Conservation (phyloP, 64 coral and sea anemone species). For the Pocillopora damicornis region DNA sequence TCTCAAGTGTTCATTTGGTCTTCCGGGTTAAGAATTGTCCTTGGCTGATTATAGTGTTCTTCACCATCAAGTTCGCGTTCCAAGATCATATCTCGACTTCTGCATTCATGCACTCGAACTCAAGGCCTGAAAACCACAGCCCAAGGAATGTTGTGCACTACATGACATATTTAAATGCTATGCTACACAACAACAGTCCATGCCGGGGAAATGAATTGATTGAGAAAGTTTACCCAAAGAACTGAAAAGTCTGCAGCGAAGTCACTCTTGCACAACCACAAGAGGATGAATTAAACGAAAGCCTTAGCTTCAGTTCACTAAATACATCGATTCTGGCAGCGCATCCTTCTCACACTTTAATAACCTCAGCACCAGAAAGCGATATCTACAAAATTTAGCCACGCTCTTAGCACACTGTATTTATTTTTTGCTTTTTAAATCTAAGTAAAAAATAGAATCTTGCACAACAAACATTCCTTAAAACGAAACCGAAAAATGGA, state of each 20-base stretch:
- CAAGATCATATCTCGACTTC: constrained; percentile 39
- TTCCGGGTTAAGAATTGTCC: constrained; percentile 12
- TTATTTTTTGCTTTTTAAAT: constrained; percentile 16
- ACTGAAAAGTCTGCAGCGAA: background rate
- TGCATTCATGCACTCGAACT: background rate
- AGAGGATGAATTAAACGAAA: background rate
- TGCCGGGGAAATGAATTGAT: too few species aligned
- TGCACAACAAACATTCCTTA: background rate
- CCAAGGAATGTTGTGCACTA: constrained; percentile 8
- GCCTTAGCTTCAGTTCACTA: too few species aligned
- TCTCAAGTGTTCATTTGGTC: constrained; percentile 35
- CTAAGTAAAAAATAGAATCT: background rate
- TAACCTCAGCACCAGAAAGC: background rate
- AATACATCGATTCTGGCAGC: background rate
- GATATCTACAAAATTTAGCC: constrained; percentile 25
- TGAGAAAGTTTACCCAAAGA: background rate
- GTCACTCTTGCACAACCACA: background rate
- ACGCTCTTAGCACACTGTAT: background rate
- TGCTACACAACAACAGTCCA: background rate
- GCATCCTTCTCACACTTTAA: background rate
- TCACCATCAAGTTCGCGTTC: background rate
- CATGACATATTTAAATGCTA: background rate
- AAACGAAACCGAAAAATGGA: constrained; percentile 36
- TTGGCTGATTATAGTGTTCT: background rate
- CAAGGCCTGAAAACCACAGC: constrained; percentile 13